phyloP scores from a whole-genome alignment of 2,113 vertebrate genomes.

The Scomber japonicus region DNA sequence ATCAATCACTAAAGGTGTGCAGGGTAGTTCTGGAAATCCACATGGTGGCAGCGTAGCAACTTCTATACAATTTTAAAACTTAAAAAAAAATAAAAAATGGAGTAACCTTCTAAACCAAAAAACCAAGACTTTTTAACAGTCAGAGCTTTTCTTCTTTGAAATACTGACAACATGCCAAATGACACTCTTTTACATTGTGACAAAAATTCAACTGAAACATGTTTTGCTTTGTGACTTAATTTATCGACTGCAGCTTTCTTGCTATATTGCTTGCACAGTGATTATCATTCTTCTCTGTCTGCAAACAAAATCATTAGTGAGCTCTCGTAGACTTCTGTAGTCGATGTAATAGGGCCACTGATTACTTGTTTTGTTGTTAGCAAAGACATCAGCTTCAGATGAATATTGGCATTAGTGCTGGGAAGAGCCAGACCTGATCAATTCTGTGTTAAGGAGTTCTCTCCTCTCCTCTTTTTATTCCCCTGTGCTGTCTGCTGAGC shows the following conservation, averaged over 20 bases:
- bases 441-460: constrained; percentile 70
- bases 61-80: not conserved
- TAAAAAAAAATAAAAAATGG: no score
- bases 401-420: constrained; percentile 64
- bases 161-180: not conserved
- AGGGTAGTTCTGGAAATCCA: no score
- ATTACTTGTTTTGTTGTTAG: constrained; percentile 67
- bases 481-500: constrained; percentile 54
- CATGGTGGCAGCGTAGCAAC: not conserved
- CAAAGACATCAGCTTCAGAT: constrained; percentile 65
- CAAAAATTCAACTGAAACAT: not conserved
- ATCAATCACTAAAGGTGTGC: no score
- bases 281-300: constrained; percentile 59
- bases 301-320: constrained; percentile 69
- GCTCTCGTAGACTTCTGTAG: constrained; percentile 31
- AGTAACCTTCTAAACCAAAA: no score
- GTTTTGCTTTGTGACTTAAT: constrained; percentile 41
- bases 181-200: constrained; percentile 19
- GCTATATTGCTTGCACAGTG: constrained; percentile 24
- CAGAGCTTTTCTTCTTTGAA: not conserved
- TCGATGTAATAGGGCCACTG: constrained; percentile 41
- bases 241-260: constrained; percentile 11
- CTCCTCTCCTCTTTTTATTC: constrained; percentile 26
- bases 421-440: constrained; percentile 59
- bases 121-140: not conserved